Conservation (phyloP, 2,888 invertebrate genomes). For the Campoletis raptor region DNA sequence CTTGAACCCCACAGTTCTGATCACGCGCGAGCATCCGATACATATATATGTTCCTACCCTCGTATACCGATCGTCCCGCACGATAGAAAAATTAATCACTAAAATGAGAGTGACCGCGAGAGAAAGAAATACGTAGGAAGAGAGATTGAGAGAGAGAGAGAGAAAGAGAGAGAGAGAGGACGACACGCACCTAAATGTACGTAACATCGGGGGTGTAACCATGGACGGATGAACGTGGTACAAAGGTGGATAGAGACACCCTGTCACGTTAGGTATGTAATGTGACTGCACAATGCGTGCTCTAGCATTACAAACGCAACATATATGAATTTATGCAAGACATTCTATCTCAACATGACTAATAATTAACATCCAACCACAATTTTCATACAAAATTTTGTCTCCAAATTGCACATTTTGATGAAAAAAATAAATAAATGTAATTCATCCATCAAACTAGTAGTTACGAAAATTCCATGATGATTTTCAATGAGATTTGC, state of each 20-base stretch:
- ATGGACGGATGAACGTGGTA: constrained; percentile 73
- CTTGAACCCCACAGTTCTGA: constrained; percentile 50
- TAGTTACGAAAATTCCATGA: background rate
- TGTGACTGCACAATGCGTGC: constrained; percentile 62
- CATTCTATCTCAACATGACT: background rate
- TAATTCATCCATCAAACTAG: background rate
- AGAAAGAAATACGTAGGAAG: background rate
- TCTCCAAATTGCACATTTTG: background rate
- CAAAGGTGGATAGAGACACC: constrained; percentile 47
- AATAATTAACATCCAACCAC: background rate
- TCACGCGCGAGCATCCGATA: constrained; percentile 38
- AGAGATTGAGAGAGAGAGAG: constrained; percentile 4
- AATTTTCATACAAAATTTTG: background rate
- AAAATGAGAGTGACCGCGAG: constrained; percentile 75
- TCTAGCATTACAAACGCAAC: constrained; percentile 28
- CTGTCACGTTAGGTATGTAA: constrained; percentile 43
- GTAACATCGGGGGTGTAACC: constrained; percentile 66
- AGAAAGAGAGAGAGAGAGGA: constrained; percentile 21
- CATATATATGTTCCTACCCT: constrained; percentile 28
- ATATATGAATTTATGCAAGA: background rate
- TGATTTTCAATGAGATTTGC: background rate
- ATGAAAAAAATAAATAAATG: background rate
- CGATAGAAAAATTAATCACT: constrained; percentile 83
- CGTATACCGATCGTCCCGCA: constrained; percentile 69
- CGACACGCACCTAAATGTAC: constrained; percentile 66